Evolutionary conservation across 2,797 vertebrate species (phyloP).

Genomic region (Sebastes trivittatus): DNA sequence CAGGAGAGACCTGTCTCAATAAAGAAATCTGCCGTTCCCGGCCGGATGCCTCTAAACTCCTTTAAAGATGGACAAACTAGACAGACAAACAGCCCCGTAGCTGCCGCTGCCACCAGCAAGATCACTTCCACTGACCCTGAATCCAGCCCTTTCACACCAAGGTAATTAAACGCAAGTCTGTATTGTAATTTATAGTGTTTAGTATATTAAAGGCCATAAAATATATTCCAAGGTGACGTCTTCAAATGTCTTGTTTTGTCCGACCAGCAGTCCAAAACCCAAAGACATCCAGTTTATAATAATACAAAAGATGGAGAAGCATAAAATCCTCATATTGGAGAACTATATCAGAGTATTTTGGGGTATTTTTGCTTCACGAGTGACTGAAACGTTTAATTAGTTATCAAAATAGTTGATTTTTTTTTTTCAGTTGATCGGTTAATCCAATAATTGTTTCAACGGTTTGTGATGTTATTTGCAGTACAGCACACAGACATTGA

Average conservation of each 20-base stretch:
- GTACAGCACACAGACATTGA: background rate
- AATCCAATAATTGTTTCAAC: background rate
- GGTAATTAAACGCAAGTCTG: conserved; percentile 37
- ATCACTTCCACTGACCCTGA: background rate
- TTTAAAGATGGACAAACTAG: conserved; percentile 33
- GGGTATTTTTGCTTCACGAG: background rate
- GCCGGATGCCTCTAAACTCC: conserved; percentile 56
- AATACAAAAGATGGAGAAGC: background rate
- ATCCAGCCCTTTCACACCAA: conserved; percentile 47
- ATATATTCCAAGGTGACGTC: background rate
- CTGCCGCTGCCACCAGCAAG: background rate
- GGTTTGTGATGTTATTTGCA: background rate
- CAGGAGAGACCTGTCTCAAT: conserved; percentile 80
- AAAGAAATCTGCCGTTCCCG: conserved; percentile 70
- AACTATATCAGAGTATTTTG: background rate
- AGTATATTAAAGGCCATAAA: background rate
- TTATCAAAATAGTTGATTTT: background rate
- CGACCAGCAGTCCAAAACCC: background rate
- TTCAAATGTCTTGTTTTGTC: background rate
- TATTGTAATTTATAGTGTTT: background rate
- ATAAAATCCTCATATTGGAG: background rate
- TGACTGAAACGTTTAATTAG: background rate
- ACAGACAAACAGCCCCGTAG: background rate
- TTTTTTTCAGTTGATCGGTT: background rate
- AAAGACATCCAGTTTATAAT: background rate